Conservation (phyloP, 2,113 vertebrate species). For the Rhegmatorhina hoffmannsi region DNA sequence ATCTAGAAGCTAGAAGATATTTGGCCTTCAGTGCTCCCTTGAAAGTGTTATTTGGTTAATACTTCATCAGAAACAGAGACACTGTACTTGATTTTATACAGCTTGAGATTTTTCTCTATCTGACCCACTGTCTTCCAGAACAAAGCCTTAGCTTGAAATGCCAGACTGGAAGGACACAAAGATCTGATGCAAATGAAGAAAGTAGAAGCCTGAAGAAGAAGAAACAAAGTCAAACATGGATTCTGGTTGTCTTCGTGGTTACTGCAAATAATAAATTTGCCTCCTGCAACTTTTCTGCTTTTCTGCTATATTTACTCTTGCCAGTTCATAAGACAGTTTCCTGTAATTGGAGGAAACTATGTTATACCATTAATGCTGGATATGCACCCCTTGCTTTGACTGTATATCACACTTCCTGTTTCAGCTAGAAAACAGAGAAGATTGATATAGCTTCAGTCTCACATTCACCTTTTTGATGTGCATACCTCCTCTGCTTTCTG, state of each 20-base stretch:
- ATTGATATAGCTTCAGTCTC: background rate
- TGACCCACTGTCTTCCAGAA: background rate
- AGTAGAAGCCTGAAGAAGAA: background rate
- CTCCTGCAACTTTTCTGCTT: background rate
- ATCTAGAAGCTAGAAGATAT: conserved; percentile 25
- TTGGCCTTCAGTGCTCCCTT: conserved; percentile 19
- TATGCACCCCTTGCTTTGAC: background rate
- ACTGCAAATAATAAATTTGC: background rate
- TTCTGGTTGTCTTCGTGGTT: background rate
- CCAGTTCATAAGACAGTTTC: background rate
- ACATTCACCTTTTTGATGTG: background rate
- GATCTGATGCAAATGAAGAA: background rate
- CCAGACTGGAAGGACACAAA: background rate
- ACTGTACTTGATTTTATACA: background rate
- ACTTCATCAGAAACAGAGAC: conserved; percentile 12
- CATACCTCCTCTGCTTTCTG: background rate
- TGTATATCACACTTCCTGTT: background rate
- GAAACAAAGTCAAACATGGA: background rate
- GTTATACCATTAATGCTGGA: background rate
- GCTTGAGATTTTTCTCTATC: background rate
- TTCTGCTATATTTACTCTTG: background rate
- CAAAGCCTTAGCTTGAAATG: conserved; percentile 9
- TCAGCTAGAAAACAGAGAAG: background rate
- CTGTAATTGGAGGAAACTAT: background rate
- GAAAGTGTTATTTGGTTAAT: conserved; percentile 18